phyloP scores from a whole-genome alignment of 2,888 invertebrate genomes.

The Apotomis capreana region DNA sequence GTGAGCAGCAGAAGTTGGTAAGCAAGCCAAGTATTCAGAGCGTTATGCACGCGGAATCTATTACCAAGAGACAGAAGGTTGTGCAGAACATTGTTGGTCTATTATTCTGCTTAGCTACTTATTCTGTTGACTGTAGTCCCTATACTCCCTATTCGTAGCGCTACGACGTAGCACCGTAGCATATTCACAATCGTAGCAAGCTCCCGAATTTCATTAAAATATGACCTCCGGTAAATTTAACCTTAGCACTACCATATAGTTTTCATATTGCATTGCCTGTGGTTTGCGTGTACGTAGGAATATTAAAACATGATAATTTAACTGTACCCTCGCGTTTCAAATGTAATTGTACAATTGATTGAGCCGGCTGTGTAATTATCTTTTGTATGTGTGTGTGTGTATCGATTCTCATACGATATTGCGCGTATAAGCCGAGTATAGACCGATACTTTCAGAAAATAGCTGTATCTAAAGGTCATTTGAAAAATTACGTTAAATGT shows the following conservation, averaged over 20 bases:
- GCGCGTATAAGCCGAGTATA: too few species aligned
- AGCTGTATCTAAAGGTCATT: too few species aligned
- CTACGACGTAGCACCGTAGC: conserved; percentile 33
- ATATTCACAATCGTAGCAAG: conserved; percentile 14
- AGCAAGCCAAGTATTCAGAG: too few species aligned
- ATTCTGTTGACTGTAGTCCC: not conserved
- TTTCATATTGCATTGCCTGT: conserved; percentile 2
- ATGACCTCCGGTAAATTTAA: not conserved
- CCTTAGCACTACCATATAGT: not conserved
- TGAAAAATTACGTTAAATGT: too few species aligned
- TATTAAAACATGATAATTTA: conserved; percentile 10
- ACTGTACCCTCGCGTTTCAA: not conserved
- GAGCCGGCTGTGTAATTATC: conserved; percentile 9
- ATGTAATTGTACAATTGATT: conserved; percentile 19
- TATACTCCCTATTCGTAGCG: conserved; percentile 21
- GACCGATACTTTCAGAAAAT: too few species aligned
- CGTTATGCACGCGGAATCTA: too few species aligned
- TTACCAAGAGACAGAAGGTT: too few species aligned
- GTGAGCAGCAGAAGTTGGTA: too few species aligned
- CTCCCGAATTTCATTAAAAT: conserved; percentile 9
- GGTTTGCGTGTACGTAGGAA: not conserved
- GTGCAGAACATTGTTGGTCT: too few species aligned
- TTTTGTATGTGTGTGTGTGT: not conserved
- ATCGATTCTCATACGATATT: not conserved
- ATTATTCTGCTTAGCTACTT: too few species aligned